Evolutionary conservation across 2,113 vertebrate species (phyloP), one percentile per base, ranked within the genome.

Genomic region (Cynoglossus semilaevis): DNA sequence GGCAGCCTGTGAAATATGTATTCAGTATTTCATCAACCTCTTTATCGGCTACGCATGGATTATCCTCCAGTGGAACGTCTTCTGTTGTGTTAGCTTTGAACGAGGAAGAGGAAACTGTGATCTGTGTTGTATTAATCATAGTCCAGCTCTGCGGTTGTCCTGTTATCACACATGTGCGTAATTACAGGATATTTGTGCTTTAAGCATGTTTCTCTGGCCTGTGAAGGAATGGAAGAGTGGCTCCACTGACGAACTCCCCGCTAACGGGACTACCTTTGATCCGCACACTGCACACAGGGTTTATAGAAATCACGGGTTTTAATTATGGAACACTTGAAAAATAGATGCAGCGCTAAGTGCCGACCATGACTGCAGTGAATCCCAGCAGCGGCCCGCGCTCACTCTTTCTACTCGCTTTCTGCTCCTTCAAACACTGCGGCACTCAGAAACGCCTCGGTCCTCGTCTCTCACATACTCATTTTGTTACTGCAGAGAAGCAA

Each of bases 251-350:
- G 80, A 88, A 86, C 86, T 84, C 85, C 63, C 76, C 76, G 79
- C 78, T 84, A 82, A 88, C 82, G 80, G 75, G 58, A 72, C 72
- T 73, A 82, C 73, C 87, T 90, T 90, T 90, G 89, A 91, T 91
- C 82, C 87, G 49, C 62, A 35, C 63, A 50, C 76, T 73, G 81
- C 84, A 82, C 62, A 72, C 65, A 76, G 73, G 70, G 75, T 82
- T 88, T 79, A 60, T 81, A 72, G 68, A 84, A 82, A 76, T 85
- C 43, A 54, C 80, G 81, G 80, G 79, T 88, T 90, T 90, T 90
- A 90, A 89, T 92, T 88, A 90, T 88, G 85, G 83, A 91, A 87
- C 80, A 78, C 84, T 90, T 91, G 81, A 90, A 91, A 91, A 86
- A 91, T 89, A 85, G 76, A 91, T 89, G 84, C 50, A 37, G 63